Conservation (phyloP, 2,888 invertebrate species). For the Sympetrum striolatum region DNA sequence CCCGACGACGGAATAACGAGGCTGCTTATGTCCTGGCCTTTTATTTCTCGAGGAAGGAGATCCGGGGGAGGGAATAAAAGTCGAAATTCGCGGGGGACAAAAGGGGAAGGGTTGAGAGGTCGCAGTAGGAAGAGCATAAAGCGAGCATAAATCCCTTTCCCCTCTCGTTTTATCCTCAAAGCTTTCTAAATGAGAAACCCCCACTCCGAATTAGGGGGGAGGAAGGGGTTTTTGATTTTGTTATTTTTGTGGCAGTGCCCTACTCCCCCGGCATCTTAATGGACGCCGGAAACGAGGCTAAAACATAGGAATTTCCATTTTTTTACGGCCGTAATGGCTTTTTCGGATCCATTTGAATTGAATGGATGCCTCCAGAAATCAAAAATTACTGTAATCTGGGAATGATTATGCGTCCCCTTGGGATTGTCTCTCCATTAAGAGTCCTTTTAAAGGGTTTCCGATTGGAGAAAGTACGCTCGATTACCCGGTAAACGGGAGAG, state of each 20-base stretch:
- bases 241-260: not conserved
- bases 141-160: not conserved
- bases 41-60: not conserved
- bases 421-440: not conserved
- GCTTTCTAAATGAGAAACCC: not conserved
- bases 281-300: not conserved
- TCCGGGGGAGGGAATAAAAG: not conserved
- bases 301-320: not conserved
- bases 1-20: constrained; percentile 18
- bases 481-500: not conserved
- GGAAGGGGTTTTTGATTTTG: not conserved
- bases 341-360: not conserved
- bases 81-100: not conserved
- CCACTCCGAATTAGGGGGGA: not conserved
- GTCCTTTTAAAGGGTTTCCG: not conserved
- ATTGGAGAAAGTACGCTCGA: not conserved
- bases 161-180: not conserved
- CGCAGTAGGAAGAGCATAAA: not conserved
- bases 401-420: not conserved
- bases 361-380: not conserved
- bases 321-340: not conserved
- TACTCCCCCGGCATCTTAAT: not conserved
- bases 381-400: not conserved
- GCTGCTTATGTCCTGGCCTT: not conserved
- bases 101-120: not conserved